A percentile compares a stretch with the other conserved stretches of the same genome.
phyloP scores from a whole-genome alignment of 2,113 vertebrate species.

The Felis catus region F.catus_Fca126_mat1.0 CM031416.1:145627001-145627500 shows the following conservation, averaged over 20 bases:
- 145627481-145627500: not conserved
- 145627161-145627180: not conserved
- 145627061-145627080: accelerated
- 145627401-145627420: not conserved
- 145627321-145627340: not conserved
- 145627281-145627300: not conserved
- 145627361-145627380: not conserved
- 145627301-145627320: not conserved
- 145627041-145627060: not conserved
- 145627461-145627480: not conserved
- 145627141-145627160: not conserved
- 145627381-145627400: not conserved
- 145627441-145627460: not conserved
- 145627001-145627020: accelerated
- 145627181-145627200: not conserved
- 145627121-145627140: accelerated
- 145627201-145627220: not conserved
- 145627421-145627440: not conserved
- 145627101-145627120: not conserved
- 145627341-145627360: not conserved
- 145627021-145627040: not conserved
- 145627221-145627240: not conserved
- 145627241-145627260: not conserved
- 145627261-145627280: not conserved
- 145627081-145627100: not conserved